Percentiles rank a stretch among this genome's conserved stretches.
These are phyloP conservation scores for Helostoma temminkii DNA, from an alignment of 2,797 vertebrate species.

Conservation along the genomic window DNA sequence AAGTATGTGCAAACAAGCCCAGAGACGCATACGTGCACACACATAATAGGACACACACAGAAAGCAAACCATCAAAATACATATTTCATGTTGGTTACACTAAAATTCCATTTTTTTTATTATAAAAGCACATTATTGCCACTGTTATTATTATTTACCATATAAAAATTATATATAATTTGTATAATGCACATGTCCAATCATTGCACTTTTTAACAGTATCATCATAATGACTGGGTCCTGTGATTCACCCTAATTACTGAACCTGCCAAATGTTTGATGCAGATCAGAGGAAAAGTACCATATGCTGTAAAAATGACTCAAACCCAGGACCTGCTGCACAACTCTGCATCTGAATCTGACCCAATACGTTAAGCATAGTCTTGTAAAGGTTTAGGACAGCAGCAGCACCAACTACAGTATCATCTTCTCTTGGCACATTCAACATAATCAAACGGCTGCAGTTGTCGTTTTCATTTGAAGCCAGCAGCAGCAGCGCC, in stretches of 20 bases:
- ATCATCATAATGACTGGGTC: constrained; percentile 10
- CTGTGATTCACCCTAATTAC: constrained; percentile 24
- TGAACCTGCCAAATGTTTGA: constrained; percentile 15
- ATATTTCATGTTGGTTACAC: constrained; percentile 30
- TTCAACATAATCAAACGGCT: constrained; percentile 56
- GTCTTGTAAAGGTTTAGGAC: constrained; percentile 40
- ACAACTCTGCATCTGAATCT: constrained; percentile 31
- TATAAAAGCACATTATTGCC: background rate
- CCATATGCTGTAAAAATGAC: constrained; percentile 22
- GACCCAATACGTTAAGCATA: constrained; percentile 16
- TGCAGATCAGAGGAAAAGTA: constrained; percentile 42
- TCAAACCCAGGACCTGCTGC: constrained; percentile 42
- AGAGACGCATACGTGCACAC: constrained; percentile 7
- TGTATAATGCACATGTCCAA: background rate
- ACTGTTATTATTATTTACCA: background rate
- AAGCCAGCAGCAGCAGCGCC: constrained; percentile 34
- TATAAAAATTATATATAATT: background rate
- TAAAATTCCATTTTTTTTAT: background rate
- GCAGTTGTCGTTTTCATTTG: constrained; percentile 41
- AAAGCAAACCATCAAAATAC: constrained; percentile 68
- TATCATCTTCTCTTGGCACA: constrained; percentile 28
- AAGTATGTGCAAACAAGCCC: constrained; percentile 8
- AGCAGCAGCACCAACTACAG: constrained; percentile 8
- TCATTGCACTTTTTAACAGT: constrained; percentile 16
- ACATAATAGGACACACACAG: constrained; percentile 33